phyloP scores from a whole-genome alignment of 1,140 invertebrate species.

The Plodia interpunctella region DNA sequence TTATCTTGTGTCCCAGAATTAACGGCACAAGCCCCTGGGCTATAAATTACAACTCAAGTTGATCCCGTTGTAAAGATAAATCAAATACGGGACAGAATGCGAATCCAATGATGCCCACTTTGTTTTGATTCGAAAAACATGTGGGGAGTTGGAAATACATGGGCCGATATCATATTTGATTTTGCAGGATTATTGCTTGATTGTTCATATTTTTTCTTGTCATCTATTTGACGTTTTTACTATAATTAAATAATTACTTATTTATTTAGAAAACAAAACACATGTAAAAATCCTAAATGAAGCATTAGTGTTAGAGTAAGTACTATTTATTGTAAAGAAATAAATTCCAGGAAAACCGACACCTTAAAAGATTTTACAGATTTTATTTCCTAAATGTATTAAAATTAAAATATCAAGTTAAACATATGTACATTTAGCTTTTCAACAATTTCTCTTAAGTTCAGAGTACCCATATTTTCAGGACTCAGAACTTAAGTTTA shows the following conservation, averaged over 20 bases:
- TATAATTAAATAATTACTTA: too few species aligned
- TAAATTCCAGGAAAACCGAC: too few species aligned
- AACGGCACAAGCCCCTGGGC: constrained; percentile 42
- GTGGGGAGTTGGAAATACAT: background rate
- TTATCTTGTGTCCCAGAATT: constrained; percentile 49
- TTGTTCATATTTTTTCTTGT: too few species aligned
- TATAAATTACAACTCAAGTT: constrained; percentile 54
- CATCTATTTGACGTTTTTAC: too few species aligned
- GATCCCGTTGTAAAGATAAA: constrained; percentile 60
- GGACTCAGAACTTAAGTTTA: constrained; percentile 8
- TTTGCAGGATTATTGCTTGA: too few species aligned
- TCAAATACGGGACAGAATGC: constrained; percentile 54
- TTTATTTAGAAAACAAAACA: too few species aligned
- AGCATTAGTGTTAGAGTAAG: too few species aligned
- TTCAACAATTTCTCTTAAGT: background rate
- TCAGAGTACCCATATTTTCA: constrained; percentile 6
- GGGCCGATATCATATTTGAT: background rate
- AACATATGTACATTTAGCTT: constrained; percentile 18
- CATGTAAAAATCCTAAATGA: too few species aligned
- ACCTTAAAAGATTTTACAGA: too few species aligned
- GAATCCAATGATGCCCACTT: constrained; percentile 51
- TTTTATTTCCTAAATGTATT: too few species aligned
- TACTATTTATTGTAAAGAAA: too few species aligned
- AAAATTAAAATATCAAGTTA: constrained; percentile 13
- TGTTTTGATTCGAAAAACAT: constrained; percentile 34